phyloP scores from a whole-genome alignment of 2,888 invertebrate species.

The Apamea anceps region DNA sequence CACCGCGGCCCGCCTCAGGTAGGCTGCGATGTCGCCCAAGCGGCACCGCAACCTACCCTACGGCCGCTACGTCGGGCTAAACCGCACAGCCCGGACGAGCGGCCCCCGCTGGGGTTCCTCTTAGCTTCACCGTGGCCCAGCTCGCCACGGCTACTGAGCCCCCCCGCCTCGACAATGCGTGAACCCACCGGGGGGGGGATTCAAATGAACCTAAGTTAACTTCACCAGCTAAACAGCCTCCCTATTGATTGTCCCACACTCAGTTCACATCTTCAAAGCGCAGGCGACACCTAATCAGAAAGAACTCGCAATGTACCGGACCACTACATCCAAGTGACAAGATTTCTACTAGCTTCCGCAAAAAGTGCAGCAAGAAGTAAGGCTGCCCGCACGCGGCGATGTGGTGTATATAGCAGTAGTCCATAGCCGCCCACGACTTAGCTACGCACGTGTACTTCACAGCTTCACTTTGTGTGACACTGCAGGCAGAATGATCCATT shows the following conservation, averaged over 20 bases:
- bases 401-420: neutral
- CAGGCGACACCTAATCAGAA: slow-evolving; percentile 44
- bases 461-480: neutral
- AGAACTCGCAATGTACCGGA: slow-evolving; percentile 14
- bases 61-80: too few species aligned
- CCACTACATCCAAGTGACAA: slow-evolving; percentile 3
- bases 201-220: neutral
- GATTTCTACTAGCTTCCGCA: slow-evolving; percentile 16
- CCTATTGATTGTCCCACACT: slow-evolving; percentile 20
- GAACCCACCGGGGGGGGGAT: too few species aligned
- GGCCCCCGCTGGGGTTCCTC: too few species aligned
- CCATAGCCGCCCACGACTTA: neutral
- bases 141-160: too few species aligned
- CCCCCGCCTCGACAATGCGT: too few species aligned
- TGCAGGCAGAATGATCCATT: neutral
- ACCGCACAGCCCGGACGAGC: too few species aligned
- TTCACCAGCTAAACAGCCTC: neutral
- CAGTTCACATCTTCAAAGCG: slow-evolving; percentile 11
- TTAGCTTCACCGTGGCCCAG: too few species aligned
- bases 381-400: slow-evolving; percentile 1
- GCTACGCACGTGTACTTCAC: neutral
- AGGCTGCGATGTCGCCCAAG: too few species aligned
- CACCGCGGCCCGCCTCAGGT: too few species aligned
- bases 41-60: too few species aligned
- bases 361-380: slow-evolving; percentile 17